Conservation (phyloP, 2,113 vertebrate genomes). For the mouse (Mus musculus) region DNA sequence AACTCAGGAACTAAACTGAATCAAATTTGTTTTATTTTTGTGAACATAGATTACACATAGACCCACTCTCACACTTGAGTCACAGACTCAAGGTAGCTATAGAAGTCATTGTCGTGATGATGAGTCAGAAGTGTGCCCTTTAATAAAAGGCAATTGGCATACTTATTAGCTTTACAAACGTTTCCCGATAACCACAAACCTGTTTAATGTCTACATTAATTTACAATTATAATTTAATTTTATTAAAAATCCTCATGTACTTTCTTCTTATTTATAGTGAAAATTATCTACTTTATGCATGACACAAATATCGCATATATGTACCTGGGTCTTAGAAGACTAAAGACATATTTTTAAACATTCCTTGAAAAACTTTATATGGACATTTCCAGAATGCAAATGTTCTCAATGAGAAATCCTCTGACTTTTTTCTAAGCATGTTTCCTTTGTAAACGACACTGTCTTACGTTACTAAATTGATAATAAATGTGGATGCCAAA, state of each 20-base stretch:
- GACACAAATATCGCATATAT: neutral
- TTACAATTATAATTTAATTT: neutral
- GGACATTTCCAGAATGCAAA: conserved; percentile 5
- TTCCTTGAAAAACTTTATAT: neutral
- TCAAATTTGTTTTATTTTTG: neutral
- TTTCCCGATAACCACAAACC: neutral
- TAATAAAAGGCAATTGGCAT: neutral
- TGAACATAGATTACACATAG: neutral
- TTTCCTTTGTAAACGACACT: neutral
- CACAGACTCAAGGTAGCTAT: neutral
- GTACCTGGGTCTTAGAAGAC: neutral
- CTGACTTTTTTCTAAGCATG: conserved; percentile 2
- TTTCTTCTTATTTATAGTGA: conserved; percentile 19
- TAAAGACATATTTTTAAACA: neutral
- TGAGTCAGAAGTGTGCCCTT: conserved; percentile 19
- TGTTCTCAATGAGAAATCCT: neutral
- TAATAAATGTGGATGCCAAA: neutral
- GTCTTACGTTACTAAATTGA: conserved; percentile 32
- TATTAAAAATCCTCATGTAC: neutral
- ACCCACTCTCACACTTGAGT: neutral
- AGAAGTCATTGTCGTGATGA: neutral
- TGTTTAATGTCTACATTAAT: neutral
- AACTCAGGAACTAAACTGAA: neutral
- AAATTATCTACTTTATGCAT: conserved; percentile 58
- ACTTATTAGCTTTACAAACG: neutral